phyloP scores from a whole-genome alignment of 2,888 invertebrate species.

The Drosophila sordidula region DNA sequence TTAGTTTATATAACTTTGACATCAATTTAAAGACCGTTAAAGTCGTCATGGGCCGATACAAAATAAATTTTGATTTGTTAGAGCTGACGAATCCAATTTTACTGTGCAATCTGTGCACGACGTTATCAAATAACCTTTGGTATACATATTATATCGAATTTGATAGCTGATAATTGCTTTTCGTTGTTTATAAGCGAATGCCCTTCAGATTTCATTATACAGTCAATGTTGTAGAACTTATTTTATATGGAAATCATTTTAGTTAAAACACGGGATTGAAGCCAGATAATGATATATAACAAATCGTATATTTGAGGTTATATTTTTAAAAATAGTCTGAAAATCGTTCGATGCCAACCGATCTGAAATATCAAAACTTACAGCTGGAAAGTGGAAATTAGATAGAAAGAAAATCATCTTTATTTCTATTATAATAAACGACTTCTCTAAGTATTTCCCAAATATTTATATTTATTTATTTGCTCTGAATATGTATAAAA shows the following conservation, averaged over 20 bases:
- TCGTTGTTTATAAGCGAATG: not conserved
- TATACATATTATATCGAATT: not conserved
- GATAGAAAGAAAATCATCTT: too few species aligned
- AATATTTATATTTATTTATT: slow-evolving; percentile 41
- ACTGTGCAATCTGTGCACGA: slow-evolving; percentile 6
- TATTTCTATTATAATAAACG: too few species aligned
- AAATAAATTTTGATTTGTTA: slow-evolving; percentile 9
- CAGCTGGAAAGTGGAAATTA: too few species aligned
- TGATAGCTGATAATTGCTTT: slow-evolving; percentile 3
- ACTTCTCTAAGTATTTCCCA: not conserved
- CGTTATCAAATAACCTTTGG: slow-evolving; percentile 13
- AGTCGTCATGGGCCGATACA: slow-evolving; percentile 7
- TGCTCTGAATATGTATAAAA: slow-evolving; percentile 42
- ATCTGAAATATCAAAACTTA: too few species aligned
- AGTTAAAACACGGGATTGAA: too few species aligned
- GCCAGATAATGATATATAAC: too few species aligned
- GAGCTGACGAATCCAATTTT: slow-evolving; percentile 2
- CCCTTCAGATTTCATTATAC: not conserved
- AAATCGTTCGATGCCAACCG: too few species aligned
- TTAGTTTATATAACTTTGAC: slow-evolving; percentile 13
- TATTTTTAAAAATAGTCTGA: too few species aligned
- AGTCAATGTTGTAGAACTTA: too few species aligned
- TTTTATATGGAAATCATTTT: not conserved
- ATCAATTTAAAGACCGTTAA: slow-evolving; percentile 6
- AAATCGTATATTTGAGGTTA: too few species aligned